A percentile compares a stretch with the other conserved stretches of the same genome.
These are phyloP conservation scores for Akabosia matsudoensis DNA, from an alignment of 1,140 invertebrate genomes.

Conservation along the genomic window DNA sequence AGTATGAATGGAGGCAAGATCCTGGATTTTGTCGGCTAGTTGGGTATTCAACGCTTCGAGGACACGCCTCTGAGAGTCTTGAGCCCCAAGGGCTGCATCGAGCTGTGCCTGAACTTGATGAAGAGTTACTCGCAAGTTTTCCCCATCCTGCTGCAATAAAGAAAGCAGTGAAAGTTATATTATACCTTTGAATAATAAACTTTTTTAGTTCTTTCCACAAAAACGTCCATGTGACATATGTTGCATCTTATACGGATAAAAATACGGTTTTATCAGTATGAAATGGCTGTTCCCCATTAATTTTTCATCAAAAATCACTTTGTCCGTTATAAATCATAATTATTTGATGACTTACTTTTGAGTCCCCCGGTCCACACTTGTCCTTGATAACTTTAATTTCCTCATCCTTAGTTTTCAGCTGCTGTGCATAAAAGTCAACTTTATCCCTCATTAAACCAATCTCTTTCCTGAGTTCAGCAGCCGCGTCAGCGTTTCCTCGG, in stretches of 20 bases:
- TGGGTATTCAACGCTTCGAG: constrained; percentile 78
- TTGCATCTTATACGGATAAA: too few species aligned
- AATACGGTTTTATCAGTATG: too few species aligned
- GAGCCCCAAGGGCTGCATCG: constrained; percentile 72
- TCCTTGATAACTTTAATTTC: constrained; percentile 57
- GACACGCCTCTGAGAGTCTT: constrained; percentile 79
- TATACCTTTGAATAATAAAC: not conserved
- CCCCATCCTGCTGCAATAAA: constrained; percentile 64
- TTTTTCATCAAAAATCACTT: not conserved
- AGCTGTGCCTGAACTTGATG: constrained; percentile 70
- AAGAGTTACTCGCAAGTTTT: constrained; percentile 63
- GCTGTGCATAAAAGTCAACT: constrained; percentile 68
- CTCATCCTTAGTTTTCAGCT: constrained; percentile 70
- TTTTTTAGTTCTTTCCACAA: too few species aligned
- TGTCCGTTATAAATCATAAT: not conserved
- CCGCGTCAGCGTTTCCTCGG: constrained; percentile 58
- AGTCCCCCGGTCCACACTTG: constrained; percentile 31
- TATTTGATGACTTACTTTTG: constrained; percentile 32
- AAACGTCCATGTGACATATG: too few species aligned
- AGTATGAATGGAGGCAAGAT: constrained; percentile 77
- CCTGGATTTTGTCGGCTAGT: constrained; percentile 77
- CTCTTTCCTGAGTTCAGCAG: constrained; percentile 59
- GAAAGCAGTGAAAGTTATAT: not conserved
- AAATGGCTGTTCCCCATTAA: too few species aligned
- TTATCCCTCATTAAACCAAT: constrained; percentile 64